Conservation (phyloP, 2,797 vertebrate genomes). For the Zalophus californianus region DNA sequence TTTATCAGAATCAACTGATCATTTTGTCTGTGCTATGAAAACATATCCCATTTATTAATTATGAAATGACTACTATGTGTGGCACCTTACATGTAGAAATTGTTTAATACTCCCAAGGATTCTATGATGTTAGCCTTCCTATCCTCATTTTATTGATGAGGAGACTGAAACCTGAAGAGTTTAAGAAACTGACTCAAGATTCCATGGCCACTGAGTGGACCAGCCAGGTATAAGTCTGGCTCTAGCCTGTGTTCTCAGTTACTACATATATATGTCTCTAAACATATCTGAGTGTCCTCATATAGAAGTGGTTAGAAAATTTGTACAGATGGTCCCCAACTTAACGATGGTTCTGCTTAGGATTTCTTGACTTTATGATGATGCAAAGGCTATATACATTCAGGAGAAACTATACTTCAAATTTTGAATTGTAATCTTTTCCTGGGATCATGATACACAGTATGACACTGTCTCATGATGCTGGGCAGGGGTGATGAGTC, state of each 20-base stretch:
- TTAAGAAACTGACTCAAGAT: slow-evolving; percentile 38
- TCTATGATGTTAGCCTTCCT: background rate
- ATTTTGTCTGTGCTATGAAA: background rate
- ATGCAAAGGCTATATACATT: background rate
- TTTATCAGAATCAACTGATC: background rate
- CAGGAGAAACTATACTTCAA: background rate
- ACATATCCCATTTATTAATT: background rate
- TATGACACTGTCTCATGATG: background rate
- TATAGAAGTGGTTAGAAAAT: background rate
- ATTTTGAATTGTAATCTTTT: background rate
- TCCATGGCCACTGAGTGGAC: background rate
- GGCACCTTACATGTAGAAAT: background rate
- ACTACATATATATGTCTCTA: background rate
- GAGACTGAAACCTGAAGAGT: slow-evolving; percentile 61
- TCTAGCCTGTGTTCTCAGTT: background rate
- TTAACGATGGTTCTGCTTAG: background rate
- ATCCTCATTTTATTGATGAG: slow-evolving; percentile 59
- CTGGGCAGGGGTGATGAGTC: background rate
- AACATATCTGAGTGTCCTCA: background rate
- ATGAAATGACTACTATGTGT: background rate
- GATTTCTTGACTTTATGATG: background rate
- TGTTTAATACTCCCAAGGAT: background rate
- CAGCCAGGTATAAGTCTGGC: background rate
- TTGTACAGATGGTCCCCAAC: background rate
- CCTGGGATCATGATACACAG: background rate